Base-by-base conservation (phyloP, 2,888 invertebrate species). In the Drosophila pseudotalamancana region DNA sequence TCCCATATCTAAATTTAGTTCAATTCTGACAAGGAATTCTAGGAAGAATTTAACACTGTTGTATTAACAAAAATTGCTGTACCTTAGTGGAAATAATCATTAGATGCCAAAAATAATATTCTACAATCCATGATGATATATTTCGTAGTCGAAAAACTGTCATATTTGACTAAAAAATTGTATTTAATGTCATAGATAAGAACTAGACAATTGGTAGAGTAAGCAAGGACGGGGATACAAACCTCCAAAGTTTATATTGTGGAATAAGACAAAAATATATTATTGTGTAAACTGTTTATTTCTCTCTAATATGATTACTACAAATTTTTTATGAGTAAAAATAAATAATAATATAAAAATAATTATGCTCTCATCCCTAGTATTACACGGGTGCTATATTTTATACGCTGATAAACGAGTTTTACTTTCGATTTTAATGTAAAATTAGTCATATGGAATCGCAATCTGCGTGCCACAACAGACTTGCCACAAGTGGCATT, bases 1-100 rank as follows among this genome's bases (percentile, higher is more conserved):
- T 29, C 25, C 42, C 21, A 48, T 32, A 48, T 9, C 54, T 39
- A 51, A 66, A 48, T 55, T 59, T 60, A 55, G 34, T 31, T n/a
- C n/a, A 27, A 40, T 50, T 42, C 50, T n/a, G 37, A 37, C 19
- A 23, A 25, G 14, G 21, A 66, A 43, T 60, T 66, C 54, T 46
- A 21, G 31, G 46, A 50, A 53, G 3, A 11, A 9, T n/a, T n/a
- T n/a, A 27, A n/a, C 25, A 25, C n/a, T n/a, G n/a, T n/a, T n/a
- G n/a, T n/a, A n/a, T n/a, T n/a, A n/a, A n/a, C n/a, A n/a, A n/a
- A n/a, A n/a, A n/a, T n/a, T n/a, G n/a, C n/a, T n/a, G n/a, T n/a
- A n/a, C n/a, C 8, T 43, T n/a, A 18, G 43, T 4, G 6, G 4
- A n/a, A 43, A 43, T 27, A n/a, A 43, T 29, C 4, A 18, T 18